phyloP scores from a whole-genome alignment of 2,113 vertebrate genomes.

The Brachionichthys hirsutus region DNA sequence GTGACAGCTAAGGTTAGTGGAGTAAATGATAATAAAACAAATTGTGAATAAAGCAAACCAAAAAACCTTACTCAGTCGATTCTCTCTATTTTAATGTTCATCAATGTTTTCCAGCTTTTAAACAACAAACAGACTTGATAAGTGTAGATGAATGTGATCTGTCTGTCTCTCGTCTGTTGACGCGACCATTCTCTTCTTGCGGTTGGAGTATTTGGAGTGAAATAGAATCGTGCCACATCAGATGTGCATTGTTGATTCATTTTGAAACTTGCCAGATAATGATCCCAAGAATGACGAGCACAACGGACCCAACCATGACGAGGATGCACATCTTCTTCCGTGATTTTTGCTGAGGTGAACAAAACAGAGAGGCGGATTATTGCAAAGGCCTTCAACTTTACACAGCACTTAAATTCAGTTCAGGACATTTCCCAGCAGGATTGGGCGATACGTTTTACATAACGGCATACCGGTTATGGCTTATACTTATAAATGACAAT shows the following conservation, averaged over 20 bases:
- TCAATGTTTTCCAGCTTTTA: conserved; percentile 69
- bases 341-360: conserved; percentile 86
- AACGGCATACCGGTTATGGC: too few species aligned
- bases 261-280: conserved; percentile 74
- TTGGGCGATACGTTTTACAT: too few species aligned
- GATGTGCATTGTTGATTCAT: conserved; percentile 62
- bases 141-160: conserved; percentile 11
- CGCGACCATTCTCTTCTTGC: conserved; percentile 10
- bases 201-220: conserved; percentile 42
- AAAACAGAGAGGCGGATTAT: conserved; percentile 4
- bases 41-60: conserved; percentile 15
- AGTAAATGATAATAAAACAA: conserved; percentile 49
- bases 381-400: background rate
- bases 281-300: conserved; percentile 76
- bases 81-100: conserved; percentile 48
- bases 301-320: conserved; percentile 80
- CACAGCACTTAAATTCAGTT: too few species aligned
- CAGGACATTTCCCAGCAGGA: too few species aligned
- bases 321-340: conserved; percentile 98
- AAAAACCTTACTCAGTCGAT: conserved; percentile 51
- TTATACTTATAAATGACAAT: too few species aligned
- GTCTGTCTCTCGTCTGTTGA: background rate
- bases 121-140: conserved; percentile 46
- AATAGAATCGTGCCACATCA: conserved; percentile 24
- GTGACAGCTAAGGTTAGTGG: conserved; percentile 67